Conservation (phyloP, 2,888 invertebrate species). For the Agriopis marginaria region DNA sequence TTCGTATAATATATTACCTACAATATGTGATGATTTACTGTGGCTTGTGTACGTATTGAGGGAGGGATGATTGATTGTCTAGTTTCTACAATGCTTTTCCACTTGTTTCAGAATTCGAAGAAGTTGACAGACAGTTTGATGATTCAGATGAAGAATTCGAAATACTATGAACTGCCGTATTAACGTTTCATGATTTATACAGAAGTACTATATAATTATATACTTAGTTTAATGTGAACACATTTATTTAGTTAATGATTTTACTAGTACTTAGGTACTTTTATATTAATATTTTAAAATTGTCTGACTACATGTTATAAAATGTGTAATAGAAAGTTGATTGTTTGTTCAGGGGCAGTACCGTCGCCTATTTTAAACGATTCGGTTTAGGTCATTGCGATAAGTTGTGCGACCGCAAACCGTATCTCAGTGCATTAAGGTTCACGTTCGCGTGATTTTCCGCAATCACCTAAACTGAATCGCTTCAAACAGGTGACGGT, state of each 20-base stretch:
- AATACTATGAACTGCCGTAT: constrained; percentile 87
- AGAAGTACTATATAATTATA: not conserved
- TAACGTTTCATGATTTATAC: not conserved
- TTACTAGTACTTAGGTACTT: constrained; percentile 45
- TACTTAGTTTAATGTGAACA: constrained; percentile 24
- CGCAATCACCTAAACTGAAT: too few relatives aligned
- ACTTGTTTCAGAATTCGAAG: constrained; percentile 83
- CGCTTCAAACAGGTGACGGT: too few relatives aligned
- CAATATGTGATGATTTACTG: too few relatives aligned
- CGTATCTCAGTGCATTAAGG: too few relatives aligned
- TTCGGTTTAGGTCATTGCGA: too few relatives aligned
- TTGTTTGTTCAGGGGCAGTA: not conserved
- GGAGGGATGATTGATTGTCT: not conserved
- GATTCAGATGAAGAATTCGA: constrained; percentile 95
- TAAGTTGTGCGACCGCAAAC: too few relatives aligned
- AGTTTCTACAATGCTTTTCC: not conserved
- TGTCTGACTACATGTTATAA: not conserved
- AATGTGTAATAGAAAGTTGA: not conserved
- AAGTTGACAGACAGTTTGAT: constrained; percentile 87
- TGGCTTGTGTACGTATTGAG: too few relatives aligned
- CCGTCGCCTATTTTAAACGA: too few relatives aligned
- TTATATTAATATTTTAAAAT: constrained; percentile 41
- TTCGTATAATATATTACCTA: not conserved
- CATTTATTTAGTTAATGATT: constrained; percentile 27
- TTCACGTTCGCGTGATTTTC: too few relatives aligned